Base-by-base conservation (phyloP, 53 echinoderm and acorn worm genomes). In the Luidia sarsii region DNA sequence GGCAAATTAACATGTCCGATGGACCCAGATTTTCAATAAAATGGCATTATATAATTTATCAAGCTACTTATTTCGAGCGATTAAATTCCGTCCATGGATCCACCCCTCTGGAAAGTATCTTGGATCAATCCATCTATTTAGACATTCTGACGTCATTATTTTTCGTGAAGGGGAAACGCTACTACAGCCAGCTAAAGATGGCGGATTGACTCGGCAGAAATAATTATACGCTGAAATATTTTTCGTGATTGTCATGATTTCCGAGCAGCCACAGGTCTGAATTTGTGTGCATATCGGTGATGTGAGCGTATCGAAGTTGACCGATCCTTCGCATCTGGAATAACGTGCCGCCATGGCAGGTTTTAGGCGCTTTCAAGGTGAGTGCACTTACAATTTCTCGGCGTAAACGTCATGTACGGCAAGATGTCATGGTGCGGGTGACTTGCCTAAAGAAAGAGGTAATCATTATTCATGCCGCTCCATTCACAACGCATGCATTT, bases 101-200 rank as follows among this genome's bases (percentile, higher is more conserved):
- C n/a, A n/a, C n/a, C n/a, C n/a, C n/a, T n/a, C n/a, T n/a, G n/a
- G 14, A 19, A 18, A 3, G 24, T 10, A 57, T 39, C 7, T 77
- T 61, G 77, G 61, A 77, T 22, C 57, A 23, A 45, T 31, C 61
- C 46, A 48, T 14, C 7, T 73, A 19, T 23, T 37, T 16, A 0
- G 2, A 75, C 35, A 33, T 20, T n/a, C 41, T 77, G 77, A 77
- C 77, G 77, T 77, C 77, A 77, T 61, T 55, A 60, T 74, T 46
- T 60, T 55, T 72, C 34, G 50, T 77, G 21, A 60, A 60, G 15
- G 61, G 61, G 61, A 56, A 77, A 43, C 41, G 43, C 19, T 29
- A 59, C 60, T 32, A 20, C 33, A 22, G 36, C 50, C 9, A 2
- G 39, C 63, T 67, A 77, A n/a, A 50, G 43, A 77, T 77, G 77